Percentiles rank a stretch among this genome's conserved stretches.
These are phyloP conservation scores for Cryptocephalus moraei DNA, from an alignment of 2,888 invertebrate species.

Conservation along the genomic window DNA sequence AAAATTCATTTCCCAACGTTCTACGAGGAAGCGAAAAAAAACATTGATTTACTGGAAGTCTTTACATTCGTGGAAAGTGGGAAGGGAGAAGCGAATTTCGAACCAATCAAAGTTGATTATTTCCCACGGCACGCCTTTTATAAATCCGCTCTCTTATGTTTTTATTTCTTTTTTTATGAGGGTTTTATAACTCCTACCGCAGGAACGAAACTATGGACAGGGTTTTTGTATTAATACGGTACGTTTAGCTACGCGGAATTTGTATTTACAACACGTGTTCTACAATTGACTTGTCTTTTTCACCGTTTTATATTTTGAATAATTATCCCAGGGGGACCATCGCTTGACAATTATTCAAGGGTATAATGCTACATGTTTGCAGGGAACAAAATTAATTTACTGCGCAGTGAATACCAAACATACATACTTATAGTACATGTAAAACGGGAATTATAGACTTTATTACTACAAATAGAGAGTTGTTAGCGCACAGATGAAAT, in stretches of 20 bases:
- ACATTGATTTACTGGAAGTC: conserved; percentile 27
- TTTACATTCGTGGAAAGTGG: conserved; percentile 10
- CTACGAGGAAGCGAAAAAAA: conserved; percentile 6
- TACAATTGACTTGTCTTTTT: background rate
- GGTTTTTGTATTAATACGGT: background rate
- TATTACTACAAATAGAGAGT: too few relatives aligned
- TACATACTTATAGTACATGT: too few relatives aligned
- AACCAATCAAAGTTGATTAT: conserved; percentile 27
- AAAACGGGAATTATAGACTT: too few relatives aligned
- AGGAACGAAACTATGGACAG: background rate
- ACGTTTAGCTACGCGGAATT: conserved; percentile 1
- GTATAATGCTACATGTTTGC: too few relatives aligned
- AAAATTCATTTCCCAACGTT: conserved; percentile 24
- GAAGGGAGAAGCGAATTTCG: conserved; percentile 11
- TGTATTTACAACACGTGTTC: conserved; percentile 8
- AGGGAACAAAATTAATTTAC: too few relatives aligned
- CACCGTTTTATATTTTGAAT: conserved; percentile 6
- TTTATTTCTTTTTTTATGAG: conserved; percentile 30
- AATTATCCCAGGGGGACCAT: background rate
- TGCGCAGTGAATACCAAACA: too few relatives aligned
- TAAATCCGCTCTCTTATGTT: conserved; percentile 30
- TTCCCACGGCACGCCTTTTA: conserved; percentile 24
- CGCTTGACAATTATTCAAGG: too few relatives aligned
- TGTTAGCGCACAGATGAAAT: too few relatives aligned
- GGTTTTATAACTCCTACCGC: conserved; percentile 8